These are phyloP conservation scores for Palythoa heliodiscus DNA, from an alignment of 92 coral and sea anemone species.

Conservation along the genomic window DNA sequence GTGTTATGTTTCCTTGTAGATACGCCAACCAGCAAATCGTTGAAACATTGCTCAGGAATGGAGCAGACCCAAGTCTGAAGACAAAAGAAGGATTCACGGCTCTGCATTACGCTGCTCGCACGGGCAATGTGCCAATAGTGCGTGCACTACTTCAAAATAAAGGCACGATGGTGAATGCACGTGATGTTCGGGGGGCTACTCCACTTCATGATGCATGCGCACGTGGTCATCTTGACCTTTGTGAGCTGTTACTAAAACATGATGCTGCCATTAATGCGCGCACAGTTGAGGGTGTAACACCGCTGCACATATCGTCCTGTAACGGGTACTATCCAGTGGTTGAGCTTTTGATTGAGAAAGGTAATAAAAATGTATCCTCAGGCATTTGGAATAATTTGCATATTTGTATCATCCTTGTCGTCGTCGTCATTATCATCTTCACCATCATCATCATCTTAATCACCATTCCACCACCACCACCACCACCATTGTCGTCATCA, in stretches of 20 bases:
- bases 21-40: slow-evolving; percentile 33
- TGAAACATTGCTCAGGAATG: slow-evolving; percentile 19
- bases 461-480: background rate
- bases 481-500: background rate
- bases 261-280: slow-evolving; percentile 36
- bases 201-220: slow-evolving; percentile 45
- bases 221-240: slow-evolving; percentile 28
- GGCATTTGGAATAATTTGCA: too few species aligned
- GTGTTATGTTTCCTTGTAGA: background rate
- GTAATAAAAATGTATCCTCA: background rate
- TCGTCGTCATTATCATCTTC: background rate
- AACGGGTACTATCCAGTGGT: slow-evolving; percentile 35
- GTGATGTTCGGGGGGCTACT: slow-evolving; percentile 37
- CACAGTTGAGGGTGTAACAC: slow-evolving; percentile 39
- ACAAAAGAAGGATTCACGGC: slow-evolving; percentile 42
- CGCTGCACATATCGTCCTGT: slow-evolving; percentile 35
- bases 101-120: slow-evolving; percentile 36
- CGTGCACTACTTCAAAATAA: slow-evolving; percentile 15
- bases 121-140: slow-evolving; percentile 12
- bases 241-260: slow-evolving; percentile 16
- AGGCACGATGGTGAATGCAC: slow-evolving; percentile 37
- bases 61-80: slow-evolving; percentile 35
- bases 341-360: slow-evolving; percentile 18
- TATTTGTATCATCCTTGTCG: background rate
- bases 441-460: background rate